Base-by-base conservation (phyloP, 2,113 vertebrate genomes). In the Craseonycteris thonglongyai region DNA sequence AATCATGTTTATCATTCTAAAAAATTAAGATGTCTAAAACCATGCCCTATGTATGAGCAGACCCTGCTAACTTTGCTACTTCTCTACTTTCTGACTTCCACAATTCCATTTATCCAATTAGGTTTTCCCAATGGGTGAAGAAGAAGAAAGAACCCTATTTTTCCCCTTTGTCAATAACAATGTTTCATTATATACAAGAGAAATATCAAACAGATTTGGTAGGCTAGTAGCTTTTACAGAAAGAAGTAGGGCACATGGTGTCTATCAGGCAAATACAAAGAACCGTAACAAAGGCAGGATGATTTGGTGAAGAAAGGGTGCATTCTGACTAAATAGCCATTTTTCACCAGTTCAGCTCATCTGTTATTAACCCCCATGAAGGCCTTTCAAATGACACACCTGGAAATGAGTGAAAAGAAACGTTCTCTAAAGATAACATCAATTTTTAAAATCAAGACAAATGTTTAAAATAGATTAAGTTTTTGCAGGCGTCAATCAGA, bases 381-480 rank as follows among this genome's bases (percentile, higher is more conserved):
- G 19, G 22, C 30, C 89, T 85, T 90, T 92, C 54, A 76, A 72
- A 74, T 61, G 68, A 93, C 56, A 63, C 71, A 91, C 68, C 85
- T 96, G 82, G 72, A 92, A 75, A 85, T 30, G 33, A 95, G 22
- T 49, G 45, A 91, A 78, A 78, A 85, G 56, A 80, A 93, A 78
- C 19, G 10, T 66, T 75, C 68, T 65, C 38, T 3, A 65, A 28
- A 71, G 90, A 78, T 75, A 22, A 93, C 14, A 22, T 71, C 66
- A 72, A 59, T 51, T 95, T 92, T 86, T 63, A 10, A 85, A 82
- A 91, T 79, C 58, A 93, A 91, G 89, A 71, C 47, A 58, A 85
- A 79, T 79, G 49, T 83, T 93, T 95, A 49, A 79, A 95, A 95
- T 54, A 88, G 74, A 86, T 88, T 71, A 90, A 95, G 82, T 78